phyloP scores from a whole-genome alignment of 2,888 invertebrate species.

The Drosophila imparisetae region DNA sequence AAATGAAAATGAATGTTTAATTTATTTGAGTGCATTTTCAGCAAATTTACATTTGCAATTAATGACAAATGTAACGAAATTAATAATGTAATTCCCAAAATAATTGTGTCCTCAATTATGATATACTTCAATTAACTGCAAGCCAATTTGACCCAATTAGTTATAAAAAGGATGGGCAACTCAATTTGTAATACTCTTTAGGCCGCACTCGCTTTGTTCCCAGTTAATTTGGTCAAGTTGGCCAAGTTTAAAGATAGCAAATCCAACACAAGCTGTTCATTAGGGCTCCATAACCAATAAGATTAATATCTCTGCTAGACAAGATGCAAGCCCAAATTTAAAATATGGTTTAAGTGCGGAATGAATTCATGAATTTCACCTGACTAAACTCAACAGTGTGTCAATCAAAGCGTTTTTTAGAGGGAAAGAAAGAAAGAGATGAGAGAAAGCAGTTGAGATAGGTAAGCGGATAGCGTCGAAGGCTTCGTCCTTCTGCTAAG shows the following conservation, averaged over 20 bases:
- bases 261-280: constrained; percentile 35
- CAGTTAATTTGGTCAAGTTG: constrained; percentile 9
- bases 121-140: constrained; percentile 15
- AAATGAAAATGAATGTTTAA: not conserved
- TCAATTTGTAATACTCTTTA: constrained; percentile 1
- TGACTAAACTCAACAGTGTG: constrained; percentile 4
- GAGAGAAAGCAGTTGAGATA: not conserved
- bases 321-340: not conserved
- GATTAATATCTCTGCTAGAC: constrained; percentile 2
- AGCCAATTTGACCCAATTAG: constrained; percentile 15
- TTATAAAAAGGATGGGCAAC: constrained; percentile 4
- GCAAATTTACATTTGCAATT: not conserved
- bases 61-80: not conserved
- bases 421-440: constrained; percentile 4
- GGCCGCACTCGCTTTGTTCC: not conserved
- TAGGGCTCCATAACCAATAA: constrained; percentile 22
- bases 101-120: constrained; percentile 7
- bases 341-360: not conserved
- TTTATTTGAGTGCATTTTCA: not conserved
- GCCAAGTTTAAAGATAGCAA: constrained; percentile 33
- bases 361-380: not conserved
- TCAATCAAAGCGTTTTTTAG: constrained; percentile 13
- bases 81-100: not conserved
- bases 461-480: constrained; percentile 47
- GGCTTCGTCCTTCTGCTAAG: constrained; percentile 4